A percentile compares a stretch with the other conserved stretches of the same genome.
Evolutionary conservation across 2,797 vertebrate genomes (phyloP).

Genomic region (Pitangus sulphuratus): DNA sequence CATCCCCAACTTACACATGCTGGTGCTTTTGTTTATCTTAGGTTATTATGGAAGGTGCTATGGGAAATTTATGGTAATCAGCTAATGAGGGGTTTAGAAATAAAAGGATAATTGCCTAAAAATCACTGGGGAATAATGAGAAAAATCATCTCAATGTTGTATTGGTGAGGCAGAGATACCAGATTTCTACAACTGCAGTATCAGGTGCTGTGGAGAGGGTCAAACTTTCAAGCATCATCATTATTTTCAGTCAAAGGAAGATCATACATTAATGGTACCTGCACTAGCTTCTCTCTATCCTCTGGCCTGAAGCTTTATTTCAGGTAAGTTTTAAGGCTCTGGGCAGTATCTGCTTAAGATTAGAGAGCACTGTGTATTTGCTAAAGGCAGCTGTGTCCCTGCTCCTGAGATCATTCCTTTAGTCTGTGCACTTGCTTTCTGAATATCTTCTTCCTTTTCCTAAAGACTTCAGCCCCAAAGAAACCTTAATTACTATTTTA

Average conservation of each 20-base stretch:
- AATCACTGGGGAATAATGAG: not conserved
- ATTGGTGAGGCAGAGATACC: not conserved
- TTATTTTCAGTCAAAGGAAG: not conserved
- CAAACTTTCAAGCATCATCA: not conserved
- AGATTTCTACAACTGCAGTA: not conserved
- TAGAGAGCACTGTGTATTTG: not conserved
- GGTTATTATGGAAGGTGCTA: not conserved
- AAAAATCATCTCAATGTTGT: not conserved
- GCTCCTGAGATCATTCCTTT: not conserved
- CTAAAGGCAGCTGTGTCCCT: not conserved
- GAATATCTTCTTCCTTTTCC: not conserved
- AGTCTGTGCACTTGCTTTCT: not conserved
- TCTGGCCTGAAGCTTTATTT: not conserved
- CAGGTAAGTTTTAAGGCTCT: not conserved
- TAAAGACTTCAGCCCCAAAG: not conserved
- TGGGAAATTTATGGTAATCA: slow-evolving; percentile 10
- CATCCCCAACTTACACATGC: not conserved
- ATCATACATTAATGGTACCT: not conserved
- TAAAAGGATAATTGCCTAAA: not conserved
- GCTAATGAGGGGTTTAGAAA: not conserved
- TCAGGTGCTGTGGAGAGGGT: not conserved
- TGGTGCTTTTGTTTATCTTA: not conserved
- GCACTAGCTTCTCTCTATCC: not conserved
- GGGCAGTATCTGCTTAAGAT: not conserved
- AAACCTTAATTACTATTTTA: not conserved